Conservation (phyloP, 2,113 vertebrate genomes). For the Vulpes vulpes region DNA sequence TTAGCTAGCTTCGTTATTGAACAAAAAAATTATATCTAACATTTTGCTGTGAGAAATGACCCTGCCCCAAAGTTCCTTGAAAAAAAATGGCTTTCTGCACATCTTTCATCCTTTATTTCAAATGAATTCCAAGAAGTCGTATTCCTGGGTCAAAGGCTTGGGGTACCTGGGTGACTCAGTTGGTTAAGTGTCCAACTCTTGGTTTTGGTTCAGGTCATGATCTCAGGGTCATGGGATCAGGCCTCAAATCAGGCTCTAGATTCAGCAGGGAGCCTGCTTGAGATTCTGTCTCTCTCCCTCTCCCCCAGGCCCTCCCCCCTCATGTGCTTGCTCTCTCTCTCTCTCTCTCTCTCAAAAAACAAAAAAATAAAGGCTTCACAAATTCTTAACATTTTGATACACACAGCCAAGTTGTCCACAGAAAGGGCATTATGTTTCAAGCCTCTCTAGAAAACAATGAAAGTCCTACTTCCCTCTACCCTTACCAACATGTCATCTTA, state of each 20-base stretch:
- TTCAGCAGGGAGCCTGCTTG: neutral
- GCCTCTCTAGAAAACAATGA: neutral
- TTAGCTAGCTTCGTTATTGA: neutral
- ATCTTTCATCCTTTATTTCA: slow-evolving; percentile 30
- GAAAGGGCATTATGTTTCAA: neutral
- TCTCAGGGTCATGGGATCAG: neutral
- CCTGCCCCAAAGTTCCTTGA: neutral
- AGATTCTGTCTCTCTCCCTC: neutral
- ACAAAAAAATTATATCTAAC: neutral
- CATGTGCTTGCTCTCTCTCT: neutral
- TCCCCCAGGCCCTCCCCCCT: neutral
- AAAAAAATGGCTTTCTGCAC: neutral
- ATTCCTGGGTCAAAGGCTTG: neutral
- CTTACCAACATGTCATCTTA: neutral
- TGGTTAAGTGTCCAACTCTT: neutral
- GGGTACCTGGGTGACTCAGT: neutral
- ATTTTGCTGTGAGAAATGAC: slow-evolving; percentile 31
- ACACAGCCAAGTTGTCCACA: neutral
- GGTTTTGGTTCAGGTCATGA: neutral
- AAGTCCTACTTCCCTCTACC: neutral
- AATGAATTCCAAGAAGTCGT: slow-evolving; percentile 12
- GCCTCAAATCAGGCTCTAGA: neutral
- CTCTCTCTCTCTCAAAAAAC: too few relatives aligned
- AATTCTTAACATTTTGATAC: slow-evolving; percentile 28
- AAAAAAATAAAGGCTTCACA: neutral